Evolutionary conservation across 92 coral and sea anemone genomes (phyloP).

Genomic region (Palythoa grandiflora): DNA sequence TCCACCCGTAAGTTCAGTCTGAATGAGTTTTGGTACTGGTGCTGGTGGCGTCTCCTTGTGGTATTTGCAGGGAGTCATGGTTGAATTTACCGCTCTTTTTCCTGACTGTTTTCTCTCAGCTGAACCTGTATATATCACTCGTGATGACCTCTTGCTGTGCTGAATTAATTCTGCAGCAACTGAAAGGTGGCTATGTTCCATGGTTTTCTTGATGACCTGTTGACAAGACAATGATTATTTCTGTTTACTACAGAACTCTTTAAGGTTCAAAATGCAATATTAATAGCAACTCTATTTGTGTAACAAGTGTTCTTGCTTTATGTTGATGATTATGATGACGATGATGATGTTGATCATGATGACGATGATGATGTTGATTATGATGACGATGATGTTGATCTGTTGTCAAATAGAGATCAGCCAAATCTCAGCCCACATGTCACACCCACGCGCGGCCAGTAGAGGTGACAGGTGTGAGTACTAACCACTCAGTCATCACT

Average conservation of each 20-base stretch:
- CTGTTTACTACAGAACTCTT: background rate
- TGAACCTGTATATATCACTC: constrained; percentile 61
- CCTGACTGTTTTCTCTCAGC: constrained; percentile 42
- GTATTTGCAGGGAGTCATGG: constrained; percentile 83
- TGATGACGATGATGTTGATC: too few relatives aligned
- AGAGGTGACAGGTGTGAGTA: too few relatives aligned
- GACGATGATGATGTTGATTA: too few relatives aligned
- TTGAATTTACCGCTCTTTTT: background rate
- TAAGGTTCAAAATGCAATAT: background rate
- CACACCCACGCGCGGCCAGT: too few relatives aligned
- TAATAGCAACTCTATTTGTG: background rate
- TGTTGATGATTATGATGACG: background rate
- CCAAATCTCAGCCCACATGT: too few relatives aligned
- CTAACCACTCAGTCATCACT: too few relatives aligned
- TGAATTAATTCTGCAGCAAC: constrained; percentile 61
- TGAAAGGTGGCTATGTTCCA: constrained; percentile 67
- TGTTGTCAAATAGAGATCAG: too few relatives aligned
- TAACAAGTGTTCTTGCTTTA: too few relatives aligned
- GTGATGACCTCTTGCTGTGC: constrained; percentile 11
- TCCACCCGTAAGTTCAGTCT: constrained; percentile 64
- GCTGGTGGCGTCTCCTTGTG: constrained; percentile 84
- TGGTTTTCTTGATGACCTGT: constrained; percentile 50
- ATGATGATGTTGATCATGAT: too few relatives aligned
- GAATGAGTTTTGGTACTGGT: constrained; percentile 49
- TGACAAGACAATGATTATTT: background rate